These are phyloP conservation scores for Eucriotettix oculatus DNA, from an alignment of 2,888 invertebrate genomes.

Conservation along the genomic window DNA sequence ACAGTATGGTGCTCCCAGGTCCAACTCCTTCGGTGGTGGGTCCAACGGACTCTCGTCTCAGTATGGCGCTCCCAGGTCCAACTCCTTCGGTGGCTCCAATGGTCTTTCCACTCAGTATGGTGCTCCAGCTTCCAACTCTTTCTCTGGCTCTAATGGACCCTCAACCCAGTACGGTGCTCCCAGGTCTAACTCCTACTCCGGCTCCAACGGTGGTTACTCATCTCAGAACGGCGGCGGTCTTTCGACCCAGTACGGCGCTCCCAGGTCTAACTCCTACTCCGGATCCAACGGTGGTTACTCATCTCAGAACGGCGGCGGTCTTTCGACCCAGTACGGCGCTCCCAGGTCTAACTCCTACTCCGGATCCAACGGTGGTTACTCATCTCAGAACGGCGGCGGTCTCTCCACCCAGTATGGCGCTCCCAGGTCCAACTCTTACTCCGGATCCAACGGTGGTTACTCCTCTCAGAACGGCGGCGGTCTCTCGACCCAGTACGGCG, in stretches of 20 bases:
- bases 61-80: constrained; percentile 13
- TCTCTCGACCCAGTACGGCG: constrained; percentile 8
- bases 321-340: constrained; percentile 3
- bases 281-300: constrained; percentile 6
- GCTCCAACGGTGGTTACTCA: neutral
- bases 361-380: constrained; percentile 8
- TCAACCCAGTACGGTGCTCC: constrained; percentile 11
- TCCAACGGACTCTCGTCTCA: constrained; percentile 13
- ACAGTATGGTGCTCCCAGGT: constrained; percentile 6
- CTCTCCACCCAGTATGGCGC: constrained; percentile 10
- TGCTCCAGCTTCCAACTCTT: neutral
- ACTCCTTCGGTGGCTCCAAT: neutral
- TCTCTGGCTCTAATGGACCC: neutral
- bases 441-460: neutral
- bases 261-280: neutral
- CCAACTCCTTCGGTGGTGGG: neutral
- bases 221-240: constrained; percentile 3
- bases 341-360: neutral
- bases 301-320: constrained; percentile 9
- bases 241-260: constrained; percentile 6
- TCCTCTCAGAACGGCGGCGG: constrained; percentile 8
- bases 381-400: neutral
- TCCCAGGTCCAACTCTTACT: neutral
- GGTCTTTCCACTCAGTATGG: constrained; percentile 1
- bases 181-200: neutral